Evolutionary conservation across 2,888 invertebrate species (phyloP).

Genomic region (Caenorhabditis zanzibari): DNA sequence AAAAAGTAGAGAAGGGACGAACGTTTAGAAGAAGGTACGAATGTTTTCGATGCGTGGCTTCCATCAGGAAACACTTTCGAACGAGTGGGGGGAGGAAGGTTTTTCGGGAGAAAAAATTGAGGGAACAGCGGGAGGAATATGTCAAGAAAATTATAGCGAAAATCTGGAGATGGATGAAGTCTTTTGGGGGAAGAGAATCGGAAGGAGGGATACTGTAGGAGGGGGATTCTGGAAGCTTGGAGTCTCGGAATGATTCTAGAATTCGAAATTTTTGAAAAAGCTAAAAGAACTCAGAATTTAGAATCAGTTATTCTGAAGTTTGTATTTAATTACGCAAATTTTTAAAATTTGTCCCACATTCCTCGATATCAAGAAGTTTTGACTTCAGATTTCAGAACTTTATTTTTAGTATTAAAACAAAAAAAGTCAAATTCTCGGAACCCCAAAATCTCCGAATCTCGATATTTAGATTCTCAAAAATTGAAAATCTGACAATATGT

Average conservation of each 20-base stretch:
- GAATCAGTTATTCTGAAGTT: too few species aligned
- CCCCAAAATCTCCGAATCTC: neutral
- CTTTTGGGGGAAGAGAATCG: too few species aligned
- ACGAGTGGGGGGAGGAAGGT: neutral
- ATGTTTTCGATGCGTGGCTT: constrained; percentile 49
- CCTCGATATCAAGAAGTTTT: too few species aligned
- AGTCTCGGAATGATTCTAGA: neutral
- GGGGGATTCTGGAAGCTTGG: neutral
- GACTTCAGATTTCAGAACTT: too few species aligned
- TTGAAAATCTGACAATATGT: neutral
- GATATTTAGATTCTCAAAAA: neutral
- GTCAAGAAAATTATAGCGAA: too few species aligned
- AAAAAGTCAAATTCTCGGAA: neutral
- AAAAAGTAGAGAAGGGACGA: constrained; percentile 6
- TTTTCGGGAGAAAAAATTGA: neutral
- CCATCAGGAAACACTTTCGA: constrained; percentile 48
- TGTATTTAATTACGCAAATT: too few species aligned
- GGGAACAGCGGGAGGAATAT: too few species aligned
- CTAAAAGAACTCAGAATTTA: neutral
- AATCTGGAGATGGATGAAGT: too few species aligned
- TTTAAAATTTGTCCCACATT: too few species aligned
- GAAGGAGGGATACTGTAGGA: too few species aligned
- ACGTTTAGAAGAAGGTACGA: constrained; percentile 23
- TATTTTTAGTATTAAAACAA: too few species aligned
- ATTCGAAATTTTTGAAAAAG: neutral